A percentile compares a stretch with the other conserved stretches of the same genome.
These are phyloP conservation scores for Furcifer pardalis DNA, from an alignment of 2,797 vertebrate species.

Conservation along the genomic window DNA sequence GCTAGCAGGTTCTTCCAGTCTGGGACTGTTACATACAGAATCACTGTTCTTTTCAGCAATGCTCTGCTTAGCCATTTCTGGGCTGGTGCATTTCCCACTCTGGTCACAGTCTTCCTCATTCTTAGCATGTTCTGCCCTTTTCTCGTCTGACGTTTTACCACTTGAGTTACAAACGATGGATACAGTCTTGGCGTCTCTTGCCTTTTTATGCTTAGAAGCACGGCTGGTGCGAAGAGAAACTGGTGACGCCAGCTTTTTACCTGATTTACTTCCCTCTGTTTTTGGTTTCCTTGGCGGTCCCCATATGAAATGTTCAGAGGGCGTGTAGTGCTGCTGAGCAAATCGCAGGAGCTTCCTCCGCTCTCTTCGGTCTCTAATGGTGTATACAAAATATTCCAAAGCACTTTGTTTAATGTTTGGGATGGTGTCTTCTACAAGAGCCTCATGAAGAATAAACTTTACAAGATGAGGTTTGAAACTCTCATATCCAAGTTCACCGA, in stretches of 20 bases:
- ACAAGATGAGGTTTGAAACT: conserved; percentile 93
- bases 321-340: conserved; percentile 88
- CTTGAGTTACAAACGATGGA: conserved; percentile 40
- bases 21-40: conserved; percentile 47
- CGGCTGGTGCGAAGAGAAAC: conserved; percentile 61
- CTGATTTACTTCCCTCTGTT: conserved; percentile 66
- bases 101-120: conserved; percentile 43
- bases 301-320: conserved; percentile 94
- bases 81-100: conserved; percentile 44
- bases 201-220: conserved; percentile 74
- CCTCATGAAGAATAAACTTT: conserved; percentile 90
- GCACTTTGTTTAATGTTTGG: conserved; percentile 95
- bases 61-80: conserved; percentile 40
- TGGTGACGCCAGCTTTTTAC: conserved; percentile 67
- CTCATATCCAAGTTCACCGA: conserved; percentile 96
- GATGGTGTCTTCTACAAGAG: conserved; percentile 87
- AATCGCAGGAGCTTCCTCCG: conserved; percentile 90
- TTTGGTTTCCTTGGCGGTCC: conserved; percentile 83
- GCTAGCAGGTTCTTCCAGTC: conserved; percentile 40
- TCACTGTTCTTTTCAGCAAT: conserved; percentile 51
- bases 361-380: conserved; percentile 88
- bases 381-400: conserved; percentile 96
- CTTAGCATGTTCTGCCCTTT: conserved; percentile 53
- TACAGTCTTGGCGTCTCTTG: conserved; percentile 71
- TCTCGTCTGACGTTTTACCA: conserved; percentile 70